Percentiles rank a stretch among this genome's conserved stretches.
phyloP scores from a whole-genome alignment of 2,888 invertebrate genomes.

The Patella ulyssiponensis region DNA sequence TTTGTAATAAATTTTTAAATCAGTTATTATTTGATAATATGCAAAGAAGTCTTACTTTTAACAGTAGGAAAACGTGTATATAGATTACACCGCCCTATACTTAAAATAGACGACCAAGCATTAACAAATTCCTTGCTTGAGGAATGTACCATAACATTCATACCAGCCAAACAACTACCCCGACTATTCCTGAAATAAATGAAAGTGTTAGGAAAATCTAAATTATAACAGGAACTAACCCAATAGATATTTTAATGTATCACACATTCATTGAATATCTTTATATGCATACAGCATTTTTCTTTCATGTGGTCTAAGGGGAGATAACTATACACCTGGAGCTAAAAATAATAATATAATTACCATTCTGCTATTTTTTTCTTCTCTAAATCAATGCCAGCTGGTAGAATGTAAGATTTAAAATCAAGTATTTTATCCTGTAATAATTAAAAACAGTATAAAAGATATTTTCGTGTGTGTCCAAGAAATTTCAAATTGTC shows the following conservation, averaged over 20 bases:
- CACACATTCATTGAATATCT: too few species aligned
- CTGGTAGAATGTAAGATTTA: constrained; percentile 76
- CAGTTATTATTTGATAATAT: not conserved
- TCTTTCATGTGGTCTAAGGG: too few species aligned
- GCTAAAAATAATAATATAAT: constrained; percentile 15
- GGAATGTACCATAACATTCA: constrained; percentile 52
- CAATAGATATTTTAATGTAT: too few species aligned
- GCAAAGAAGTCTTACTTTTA: not conserved
- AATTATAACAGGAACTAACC: too few species aligned
- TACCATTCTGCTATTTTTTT: constrained; percentile 63
- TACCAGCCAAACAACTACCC: constrained; percentile 38
- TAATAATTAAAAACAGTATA: constrained; percentile 43
- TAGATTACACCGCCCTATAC: constrained; percentile 54
- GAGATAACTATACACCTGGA: too few species aligned
- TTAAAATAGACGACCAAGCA: constrained; percentile 59
- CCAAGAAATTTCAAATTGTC: too few species aligned
- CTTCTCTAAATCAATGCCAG: constrained; percentile 73
- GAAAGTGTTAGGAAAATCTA: too few species aligned
- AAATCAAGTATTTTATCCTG: constrained; percentile 60
- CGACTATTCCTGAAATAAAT: constrained; percentile 41
- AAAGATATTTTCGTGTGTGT: too few species aligned
- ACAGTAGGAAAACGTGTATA: constrained; percentile 41
- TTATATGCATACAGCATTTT: too few species aligned
- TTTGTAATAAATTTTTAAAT: too few species aligned
- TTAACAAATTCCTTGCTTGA: constrained; percentile 52